Evolutionary conservation across 2,797 vertebrate genomes (phyloP).

Genomic region (Pristis pectinata): DNA sequence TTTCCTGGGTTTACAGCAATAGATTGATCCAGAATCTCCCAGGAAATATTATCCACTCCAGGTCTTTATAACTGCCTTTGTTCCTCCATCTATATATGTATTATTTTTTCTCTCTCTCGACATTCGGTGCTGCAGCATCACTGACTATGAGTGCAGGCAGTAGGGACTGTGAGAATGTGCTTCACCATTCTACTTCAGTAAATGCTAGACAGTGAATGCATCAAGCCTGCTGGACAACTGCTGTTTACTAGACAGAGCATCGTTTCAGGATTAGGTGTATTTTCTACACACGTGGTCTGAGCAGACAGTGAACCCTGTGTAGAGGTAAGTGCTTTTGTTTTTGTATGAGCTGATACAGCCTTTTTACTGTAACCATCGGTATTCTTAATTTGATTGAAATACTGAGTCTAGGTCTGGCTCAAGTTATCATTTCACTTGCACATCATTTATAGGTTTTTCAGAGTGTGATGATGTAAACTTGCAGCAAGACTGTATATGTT

Average conservation of each 20-base stretch:
- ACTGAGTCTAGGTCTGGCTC: not conserved
- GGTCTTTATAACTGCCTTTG: slow-evolving; percentile 34
- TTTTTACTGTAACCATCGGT: not conserved
- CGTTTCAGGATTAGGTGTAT: slow-evolving; percentile 36
- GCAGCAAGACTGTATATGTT: not conserved
- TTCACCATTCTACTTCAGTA: slow-evolving; percentile 33
- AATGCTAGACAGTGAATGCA: slow-evolving; percentile 17
- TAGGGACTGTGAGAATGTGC: slow-evolving; percentile 24
- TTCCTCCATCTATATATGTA: slow-evolving; percentile 37
- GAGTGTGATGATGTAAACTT: not conserved
- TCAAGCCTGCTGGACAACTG: slow-evolving; percentile 26
- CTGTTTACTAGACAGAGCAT: slow-evolving; percentile 18
- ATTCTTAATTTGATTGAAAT: not conserved
- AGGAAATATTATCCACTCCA: slow-evolving; percentile 30
- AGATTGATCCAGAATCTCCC: slow-evolving; percentile 29
- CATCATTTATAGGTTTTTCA: not conserved
- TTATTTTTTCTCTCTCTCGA: slow-evolving; percentile 32
- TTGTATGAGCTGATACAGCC: not conserved
- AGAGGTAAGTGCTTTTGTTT: slow-evolving; percentile 34
- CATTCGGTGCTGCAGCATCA: slow-evolving; percentile 34
- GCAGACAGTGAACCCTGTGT: slow-evolving; percentile 15
- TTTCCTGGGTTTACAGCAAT: not conserved
- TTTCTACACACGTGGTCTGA: slow-evolving; percentile 33
- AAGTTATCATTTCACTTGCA: not conserved
- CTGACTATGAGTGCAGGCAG: slow-evolving; percentile 15